Percentiles rank a stretch among this genome's conserved stretches.
Conservation (phyloP, 2,888 invertebrate species). For the Proisotoma minuta region DNA sequence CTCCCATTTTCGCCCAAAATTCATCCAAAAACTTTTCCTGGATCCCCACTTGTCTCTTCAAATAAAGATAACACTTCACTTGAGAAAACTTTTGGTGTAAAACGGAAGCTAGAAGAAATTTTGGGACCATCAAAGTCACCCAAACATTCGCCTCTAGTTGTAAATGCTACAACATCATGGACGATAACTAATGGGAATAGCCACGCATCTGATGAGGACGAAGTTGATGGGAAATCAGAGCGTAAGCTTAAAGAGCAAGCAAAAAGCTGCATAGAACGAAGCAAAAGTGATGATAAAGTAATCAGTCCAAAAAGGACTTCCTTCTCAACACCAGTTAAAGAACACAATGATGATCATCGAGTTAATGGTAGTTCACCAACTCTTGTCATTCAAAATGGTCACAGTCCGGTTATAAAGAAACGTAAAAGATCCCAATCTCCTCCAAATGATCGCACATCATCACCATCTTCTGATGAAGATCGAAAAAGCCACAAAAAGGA, state of each 20-base stretch:
- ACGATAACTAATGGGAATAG: constrained; percentile 14
- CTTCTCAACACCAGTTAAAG: not conserved
- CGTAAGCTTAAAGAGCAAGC: constrained; percentile 20
- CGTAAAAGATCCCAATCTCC: constrained; percentile 17
- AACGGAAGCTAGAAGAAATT: constrained; percentile 13
- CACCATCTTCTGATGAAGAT: constrained; percentile 16
- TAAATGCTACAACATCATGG: constrained; percentile 21
- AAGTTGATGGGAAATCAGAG: too few species aligned
- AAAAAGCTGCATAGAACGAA: not conserved
- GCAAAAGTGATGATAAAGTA: not conserved
- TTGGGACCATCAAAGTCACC: not conserved
- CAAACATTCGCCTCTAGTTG: not conserved
- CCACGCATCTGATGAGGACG: too few species aligned
- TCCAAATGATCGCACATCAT: constrained; percentile 20
- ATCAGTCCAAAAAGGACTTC: constrained; percentile 15
- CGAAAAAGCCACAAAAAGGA: constrained; percentile 14
- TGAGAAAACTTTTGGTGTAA: too few species aligned
- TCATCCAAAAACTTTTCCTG: too few species aligned
- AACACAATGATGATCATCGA: not conserved
- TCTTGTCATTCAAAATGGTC: constrained; percentile 4
- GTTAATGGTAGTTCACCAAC: not conserved
- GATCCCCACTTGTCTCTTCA: too few species aligned
- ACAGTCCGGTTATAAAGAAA: constrained; percentile 6
- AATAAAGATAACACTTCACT: too few species aligned
- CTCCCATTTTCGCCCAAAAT: too few species aligned